Base-by-base conservation (phyloP, 2,888 invertebrate species). In the Thecocarcelia acutangulata region DNA sequence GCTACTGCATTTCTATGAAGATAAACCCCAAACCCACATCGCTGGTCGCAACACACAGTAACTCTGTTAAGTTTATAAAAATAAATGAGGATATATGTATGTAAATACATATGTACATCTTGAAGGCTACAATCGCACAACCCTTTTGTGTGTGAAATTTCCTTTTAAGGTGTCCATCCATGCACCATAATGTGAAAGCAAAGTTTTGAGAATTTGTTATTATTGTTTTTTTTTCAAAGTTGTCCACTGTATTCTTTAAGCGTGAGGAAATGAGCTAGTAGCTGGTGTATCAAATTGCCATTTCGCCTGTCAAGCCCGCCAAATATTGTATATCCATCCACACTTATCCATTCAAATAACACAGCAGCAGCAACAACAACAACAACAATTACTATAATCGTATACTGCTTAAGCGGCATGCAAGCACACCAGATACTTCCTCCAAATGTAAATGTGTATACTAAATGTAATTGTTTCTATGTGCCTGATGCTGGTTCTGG, bases 261-360 rank as follows among this genome's bases (percentile, higher is more conserved):
- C 9, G 3, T 13, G 13, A 58, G 4, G 8, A 28, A 46, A 33
- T 54, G 12, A 21, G 37, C 24, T n/a, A 69, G 44, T 44, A 21
- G 37, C 24, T n/a, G 66, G 44, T 44, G 33, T 61, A 54, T 61
- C 54, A 24, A n/a, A 69, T 56, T 66, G 13, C 37, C 68, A 56
- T 61, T 64, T 42, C 63, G 52, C 24, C 37, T 37, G 46, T 50
- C 75, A 69, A 59, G 48, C 68, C 33, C 75, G 59, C 75, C 61
- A 69, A 69, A 76, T 54, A 61, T 58, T n/a, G 3, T 48, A 74
- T 58, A 58, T 72, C 58, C 78, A 58, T 77, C 74, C 52, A 61
- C 72, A 82, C 46, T 82, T 74, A 82, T 78, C 78, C 78, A 82
- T 82, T 64, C 59, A 66, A 78, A 78, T 66, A 73, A 52, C 40